phyloP scores from a whole-genome alignment of 2,797 vertebrate genomes.

The Poliocrania exsul region DNA sequence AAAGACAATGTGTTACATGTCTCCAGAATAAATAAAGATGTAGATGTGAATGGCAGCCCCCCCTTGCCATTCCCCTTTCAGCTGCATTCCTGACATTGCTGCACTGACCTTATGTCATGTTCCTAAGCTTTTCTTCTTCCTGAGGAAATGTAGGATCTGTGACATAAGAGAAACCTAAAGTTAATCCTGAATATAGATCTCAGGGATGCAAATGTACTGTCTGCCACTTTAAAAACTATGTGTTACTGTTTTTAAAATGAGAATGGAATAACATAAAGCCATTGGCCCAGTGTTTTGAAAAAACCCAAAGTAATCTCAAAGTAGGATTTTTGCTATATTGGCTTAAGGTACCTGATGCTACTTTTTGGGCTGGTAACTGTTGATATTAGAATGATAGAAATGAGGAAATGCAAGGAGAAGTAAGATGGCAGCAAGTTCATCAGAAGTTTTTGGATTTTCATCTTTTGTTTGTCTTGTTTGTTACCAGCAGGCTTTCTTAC shows the following conservation, averaged over 20 bases:
- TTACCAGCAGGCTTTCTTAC: background rate
- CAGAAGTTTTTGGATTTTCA: background rate
- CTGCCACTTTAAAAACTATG: background rate
- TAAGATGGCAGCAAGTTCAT: background rate
- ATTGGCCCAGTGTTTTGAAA: background rate
- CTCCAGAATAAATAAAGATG: conserved; percentile 32
- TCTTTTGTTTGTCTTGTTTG: background rate
- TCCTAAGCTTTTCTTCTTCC: background rate
- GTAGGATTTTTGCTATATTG: background rate
- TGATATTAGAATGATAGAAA: background rate
- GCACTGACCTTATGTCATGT: conserved; percentile 41
- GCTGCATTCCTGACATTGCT: conserved; percentile 38
- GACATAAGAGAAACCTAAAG: background rate
- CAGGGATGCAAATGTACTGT: background rate
- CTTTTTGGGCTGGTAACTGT: background rate
- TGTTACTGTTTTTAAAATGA: background rate
- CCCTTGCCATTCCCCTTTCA: background rate
- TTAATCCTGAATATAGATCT: background rate
- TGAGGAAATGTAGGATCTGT: conserved; percentile 23
- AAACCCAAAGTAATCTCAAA: background rate
- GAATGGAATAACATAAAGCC: background rate
- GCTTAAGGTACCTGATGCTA: background rate
- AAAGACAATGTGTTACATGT: background rate
- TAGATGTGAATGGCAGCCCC: background rate
- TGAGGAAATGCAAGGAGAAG: background rate